Evolutionary conservation across 2,797 vertebrate species (phyloP), one percentile per base, ranked within the genome.

Genomic region (Phataginus tetradactyla): DNA sequence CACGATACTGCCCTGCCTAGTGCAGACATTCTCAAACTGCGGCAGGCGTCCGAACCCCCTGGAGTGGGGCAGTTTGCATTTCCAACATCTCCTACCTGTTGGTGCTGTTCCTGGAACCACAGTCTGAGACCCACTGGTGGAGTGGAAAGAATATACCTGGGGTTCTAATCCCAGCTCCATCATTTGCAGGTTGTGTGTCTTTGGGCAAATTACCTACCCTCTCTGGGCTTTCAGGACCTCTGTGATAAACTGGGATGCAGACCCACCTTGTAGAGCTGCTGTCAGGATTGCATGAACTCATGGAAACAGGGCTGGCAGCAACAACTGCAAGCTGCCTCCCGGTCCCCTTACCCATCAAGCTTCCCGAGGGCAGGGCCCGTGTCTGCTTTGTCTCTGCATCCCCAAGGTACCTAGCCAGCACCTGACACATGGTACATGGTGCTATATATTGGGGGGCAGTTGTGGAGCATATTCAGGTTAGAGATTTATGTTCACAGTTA

Each of bases 131-230:
- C 18, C 14, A 18, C 79, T 14, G 25, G 32, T 57, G 14, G 23
- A 37, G 39, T 20, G 18, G 11, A 37, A 17, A 37, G 53, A 57
- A 64, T 13, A 0, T 7, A 7, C 15, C 66, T 39, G 42, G 64
- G 37, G 13, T 45, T 68, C 75, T 87, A 11, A 4, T 59, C 25
- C 20, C 17, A 23, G 29, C 13, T 51, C 49, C 11, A 8, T 91
- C 57, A 6, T 71, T 55, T 20, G 39, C 32, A 49, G 34, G 66
- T 14, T 83, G 29, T 91, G 27, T 74, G 20, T 96, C 86, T 91
- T 53, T 57, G 39, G 18, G n/a, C 34, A 88, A 64, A 42, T 27
- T 39, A 45, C 37, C 87, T 34, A 61, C 12, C 75, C 83, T 90
- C 55, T 84, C 14, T 85, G 78, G 66, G 66, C 77, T 83, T 12